Base-by-base conservation (phyloP, 2,888 invertebrate species). In the Cantharis nigra region DNA sequence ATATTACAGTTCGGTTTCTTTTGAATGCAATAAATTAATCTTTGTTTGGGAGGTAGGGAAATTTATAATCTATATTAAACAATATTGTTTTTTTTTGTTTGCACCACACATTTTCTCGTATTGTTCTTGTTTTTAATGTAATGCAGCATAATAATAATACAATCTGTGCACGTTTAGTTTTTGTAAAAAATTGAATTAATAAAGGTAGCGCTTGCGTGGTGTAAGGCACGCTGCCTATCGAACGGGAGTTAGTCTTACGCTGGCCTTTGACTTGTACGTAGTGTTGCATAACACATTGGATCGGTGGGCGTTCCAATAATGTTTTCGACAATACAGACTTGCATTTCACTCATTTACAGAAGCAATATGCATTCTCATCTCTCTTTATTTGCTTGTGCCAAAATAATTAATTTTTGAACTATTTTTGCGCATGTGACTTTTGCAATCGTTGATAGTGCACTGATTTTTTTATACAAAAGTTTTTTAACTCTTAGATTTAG, bases 221-320 rank as follows among this genome's bases (percentile, higher is more conserved):
- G 72, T 63, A 13, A 33, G 70, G 74, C 82, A 81, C 79, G 78
- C 79, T 79, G 79, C 82, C 83, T 85, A 85, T 85, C 82, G 85
- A 85, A 83, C 85, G 83, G 79, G 74, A 80, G 77, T 70, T 85
- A 86, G 85, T 85, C 75, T 72, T 75, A 69, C 64, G 69, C 64
- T 33, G 78, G 28, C 77, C 18, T 74, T 67, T 49, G 74, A 63
- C 16, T 71, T 78, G 80, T 72, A 77, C 72, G 74, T 72, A 79
- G 76, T 79, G 79, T 79, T 79, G 80, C 80, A 77, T 78, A 78
- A 75, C 74, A 26, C 26, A 13, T 65, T 30, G 33, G 11, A 63
- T 76, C 78, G 83, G 85, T 84, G 85, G 85, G 84, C 84, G 85
- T 85, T 83, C 83, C 84, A 79, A 79, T 82, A 82, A 83, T 84